Evolutionary conservation across 1,140 invertebrate species (phyloP).

Genomic region (Eupeodes corollae): DNA sequence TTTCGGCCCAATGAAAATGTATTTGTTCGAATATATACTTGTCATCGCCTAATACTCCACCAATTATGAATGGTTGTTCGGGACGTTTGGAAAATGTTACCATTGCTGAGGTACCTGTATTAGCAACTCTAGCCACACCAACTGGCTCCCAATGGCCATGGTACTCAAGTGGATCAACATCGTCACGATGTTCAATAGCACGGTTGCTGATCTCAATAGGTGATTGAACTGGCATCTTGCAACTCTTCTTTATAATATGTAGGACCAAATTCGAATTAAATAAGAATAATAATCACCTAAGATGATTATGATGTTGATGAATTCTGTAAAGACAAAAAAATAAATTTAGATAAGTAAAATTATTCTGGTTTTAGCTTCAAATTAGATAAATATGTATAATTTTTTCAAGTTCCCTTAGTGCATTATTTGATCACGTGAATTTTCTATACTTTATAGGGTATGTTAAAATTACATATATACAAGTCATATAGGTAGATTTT

Average conservation of each 20-base stretch:
- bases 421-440: too few species aligned
- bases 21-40: conserved; percentile 59
- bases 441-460: too few species aligned
- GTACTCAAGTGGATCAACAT: conserved; percentile 42
- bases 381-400: too few species aligned
- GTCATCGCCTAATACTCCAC: conserved; percentile 49
- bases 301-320: too few species aligned
- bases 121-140: conserved; percentile 30
- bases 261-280: too few species aligned
- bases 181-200: conserved; percentile 40
- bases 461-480: too few species aligned
- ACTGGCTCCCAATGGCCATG: conserved; percentile 43
- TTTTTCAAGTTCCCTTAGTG: too few species aligned
- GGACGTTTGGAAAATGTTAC: conserved; percentile 34
- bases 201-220: conserved; percentile 42
- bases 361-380: too few species aligned
- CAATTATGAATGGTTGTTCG: conserved; percentile 36
- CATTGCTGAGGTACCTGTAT: conserved; percentile 35
- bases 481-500: too few species aligned
- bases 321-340: too few species aligned
- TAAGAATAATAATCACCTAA: too few species aligned
- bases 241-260: background rate
- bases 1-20: conserved; percentile 71
- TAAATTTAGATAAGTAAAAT: too few species aligned
- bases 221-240: conserved; percentile 38